Conservation (phyloP, 2,113 vertebrate genomes). For the Hippocampus guttulatus region DNA sequence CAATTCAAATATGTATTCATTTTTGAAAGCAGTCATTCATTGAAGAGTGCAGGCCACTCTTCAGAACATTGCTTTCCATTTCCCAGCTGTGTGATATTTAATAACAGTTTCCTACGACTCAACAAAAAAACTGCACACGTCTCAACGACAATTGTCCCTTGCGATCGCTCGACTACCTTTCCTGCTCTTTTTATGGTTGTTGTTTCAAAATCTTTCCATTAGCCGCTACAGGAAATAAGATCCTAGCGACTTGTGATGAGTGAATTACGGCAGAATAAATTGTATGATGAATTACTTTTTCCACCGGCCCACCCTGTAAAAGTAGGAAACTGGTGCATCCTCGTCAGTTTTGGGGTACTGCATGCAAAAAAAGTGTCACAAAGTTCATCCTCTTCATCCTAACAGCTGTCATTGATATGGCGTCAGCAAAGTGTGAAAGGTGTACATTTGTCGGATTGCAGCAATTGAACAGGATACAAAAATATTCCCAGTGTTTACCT, state of each 20-base stretch:
- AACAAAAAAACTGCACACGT: not conserved
- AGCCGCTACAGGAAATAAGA: not conserved
- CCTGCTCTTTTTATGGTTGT: too few relatives aligned
- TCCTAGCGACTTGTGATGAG: constrained; percentile 6
- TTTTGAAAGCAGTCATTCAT: too few relatives aligned
- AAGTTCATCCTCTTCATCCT: constrained; percentile 1
- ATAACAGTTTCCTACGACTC: too few relatives aligned
- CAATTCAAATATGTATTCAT: too few relatives aligned
- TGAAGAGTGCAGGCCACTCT: too few relatives aligned
- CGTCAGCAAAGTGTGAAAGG: not conserved
- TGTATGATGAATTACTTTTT: not conserved
- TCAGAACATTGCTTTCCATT: not conserved
- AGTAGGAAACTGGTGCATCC: not conserved
- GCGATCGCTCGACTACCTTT: not conserved
- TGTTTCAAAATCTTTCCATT: not conserved
- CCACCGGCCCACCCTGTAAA: not conserved
- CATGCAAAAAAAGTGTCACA: not conserved
- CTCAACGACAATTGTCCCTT: not conserved
- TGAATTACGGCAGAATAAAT: constrained; percentile 14
- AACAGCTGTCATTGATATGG: not conserved
- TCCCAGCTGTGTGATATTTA: not conserved
- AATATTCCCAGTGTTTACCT: too few relatives aligned
- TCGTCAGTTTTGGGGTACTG: not conserved
- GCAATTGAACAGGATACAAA: too few relatives aligned
- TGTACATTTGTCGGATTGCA: not conserved